Base-by-base conservation (phyloP, 2,888 invertebrate species). In the Lomographa bimaculata region DNA sequence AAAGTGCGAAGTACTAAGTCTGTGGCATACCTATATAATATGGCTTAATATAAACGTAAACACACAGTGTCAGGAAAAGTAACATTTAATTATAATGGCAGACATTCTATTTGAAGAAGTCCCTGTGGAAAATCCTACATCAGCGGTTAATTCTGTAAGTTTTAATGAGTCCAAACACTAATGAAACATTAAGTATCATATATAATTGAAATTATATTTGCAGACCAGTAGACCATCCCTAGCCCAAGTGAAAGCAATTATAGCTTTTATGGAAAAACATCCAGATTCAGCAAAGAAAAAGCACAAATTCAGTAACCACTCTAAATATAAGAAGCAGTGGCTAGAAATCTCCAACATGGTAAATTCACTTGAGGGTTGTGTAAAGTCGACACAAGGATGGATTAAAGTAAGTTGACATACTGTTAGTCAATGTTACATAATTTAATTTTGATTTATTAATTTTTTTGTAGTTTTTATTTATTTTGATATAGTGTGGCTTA, bases 321-420 rank as follows among this genome's bases (percentile, higher is more conserved):
- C 71, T 1, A 77, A 75, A 42, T 72, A 70, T 30, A 78, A 78
- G 40, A 78, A 75, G 16, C 54, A 78, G 1, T 85, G 85, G 84
- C 50, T 64, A 16, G 72, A 82, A 36, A 50, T 85, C 0, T 60
- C 79, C 1, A 70, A 72, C 36, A 69, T 58, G 42, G 67, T 62
- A 2, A 84, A 85, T 49, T 65, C 73, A 5, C 58, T 82, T 8
- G 68, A 69, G 35, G 85, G 84, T 10, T 64, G 79, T 21, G 54
- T 64, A 2, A 85, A 83, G 58, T 67, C 80, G 7, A 73, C 71
- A 10, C 76, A 78, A 58, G 81, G 80, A 2, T 84, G 84, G 85
- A 77, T 83, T 3, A 83, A 82, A 65, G 85, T 84, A 65, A 49
- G 40, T 32, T 14, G 4, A 14, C 3, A 14, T n/a, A n/a, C n/a